phyloP scores from a whole-genome alignment of 2,888 invertebrate genomes.

The Papilio elwesi region DNA sequence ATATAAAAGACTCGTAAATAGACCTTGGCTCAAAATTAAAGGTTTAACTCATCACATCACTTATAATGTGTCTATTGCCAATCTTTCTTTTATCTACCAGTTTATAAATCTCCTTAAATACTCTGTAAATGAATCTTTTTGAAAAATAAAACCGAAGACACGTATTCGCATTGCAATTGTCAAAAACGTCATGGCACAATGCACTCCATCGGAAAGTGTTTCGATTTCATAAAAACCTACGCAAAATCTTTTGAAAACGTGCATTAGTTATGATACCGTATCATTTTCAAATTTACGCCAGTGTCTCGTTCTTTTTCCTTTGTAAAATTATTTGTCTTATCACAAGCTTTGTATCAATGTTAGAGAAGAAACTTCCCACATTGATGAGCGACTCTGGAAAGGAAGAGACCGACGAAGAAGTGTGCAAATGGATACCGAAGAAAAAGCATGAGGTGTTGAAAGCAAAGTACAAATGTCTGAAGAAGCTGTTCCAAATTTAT shows the following conservation, averaged over 20 bases:
- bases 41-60: too few relatives aligned
- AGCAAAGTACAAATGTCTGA: conserved; percentile 77
- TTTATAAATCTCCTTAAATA: conserved; percentile 13
- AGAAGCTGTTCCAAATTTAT: conserved; percentile 76
- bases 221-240: conserved; percentile 47
- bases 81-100: neutral
- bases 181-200: conserved; percentile 66
- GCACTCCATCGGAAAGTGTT: conserved; percentile 51
- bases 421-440: conserved; percentile 74
- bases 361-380: conserved; percentile 57
- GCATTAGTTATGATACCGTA: conserved; percentile 67
- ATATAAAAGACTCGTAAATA: too few relatives aligned
- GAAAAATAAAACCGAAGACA: conserved; percentile 21
- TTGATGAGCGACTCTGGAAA: conserved; percentile 69
- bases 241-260: conserved; percentile 50
- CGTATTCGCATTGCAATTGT: conserved; percentile 37
- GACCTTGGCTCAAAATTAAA: too few relatives aligned
- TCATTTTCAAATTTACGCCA: conserved; percentile 64
- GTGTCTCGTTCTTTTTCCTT: conserved; percentile 60
- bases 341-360: conserved; percentile 47
- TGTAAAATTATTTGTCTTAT: conserved; percentile 62
- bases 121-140: conserved; percentile 9
- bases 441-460: conserved; percentile 77
- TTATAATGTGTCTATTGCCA: neutral
- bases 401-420: conserved; percentile 60